These are phyloP conservation scores for Hesperophylax magnus DNA, from an alignment of 1,140 invertebrate genomes.

Conservation along the genomic window DNA sequence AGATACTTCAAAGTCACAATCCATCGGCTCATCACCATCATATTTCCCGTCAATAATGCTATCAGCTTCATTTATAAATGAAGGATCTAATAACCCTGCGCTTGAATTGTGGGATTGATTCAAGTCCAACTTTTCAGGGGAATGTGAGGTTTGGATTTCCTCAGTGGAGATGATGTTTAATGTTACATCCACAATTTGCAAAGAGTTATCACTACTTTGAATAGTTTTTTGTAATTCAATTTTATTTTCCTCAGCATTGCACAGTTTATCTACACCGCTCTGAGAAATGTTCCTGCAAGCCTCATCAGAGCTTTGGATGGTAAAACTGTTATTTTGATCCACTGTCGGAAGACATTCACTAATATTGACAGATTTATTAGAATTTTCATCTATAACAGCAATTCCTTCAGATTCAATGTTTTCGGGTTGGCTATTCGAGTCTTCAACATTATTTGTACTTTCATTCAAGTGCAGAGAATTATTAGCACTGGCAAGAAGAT, in stretches of 20 bases:
- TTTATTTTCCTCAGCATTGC: too few relatives aligned
- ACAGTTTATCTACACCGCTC: too few relatives aligned
- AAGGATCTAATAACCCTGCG: conserved; percentile 2
- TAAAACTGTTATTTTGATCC: too few relatives aligned
- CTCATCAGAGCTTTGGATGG: too few relatives aligned
- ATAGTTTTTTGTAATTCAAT: too few relatives aligned
- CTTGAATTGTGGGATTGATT: conserved; percentile 11
- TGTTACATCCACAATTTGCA: too few relatives aligned
- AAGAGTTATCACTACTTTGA: too few relatives aligned
- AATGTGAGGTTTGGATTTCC: too few relatives aligned
- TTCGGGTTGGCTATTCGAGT: neutral
- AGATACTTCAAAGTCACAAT: conserved; percentile 19
- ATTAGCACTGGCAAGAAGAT: neutral
- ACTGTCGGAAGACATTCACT: too few relatives aligned
- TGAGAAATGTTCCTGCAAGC: too few relatives aligned
- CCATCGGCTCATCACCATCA: conserved; percentile 36
- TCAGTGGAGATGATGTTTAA: too few relatives aligned
- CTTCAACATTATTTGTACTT: neutral
- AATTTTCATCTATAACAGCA: conserved; percentile 11
- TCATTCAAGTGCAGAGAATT: neutral
- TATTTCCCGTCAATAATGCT: conserved; percentile 2
- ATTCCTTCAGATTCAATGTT: conserved; percentile 15
- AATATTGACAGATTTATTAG: too few relatives aligned
- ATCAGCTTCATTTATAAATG: conserved; percentile 5
- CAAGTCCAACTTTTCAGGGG: neutral